Evolutionary conservation across 2,797 vertebrate species (phyloP), one percentile per base, ranked within the genome.

Genomic region (Petrocephalus schoutedeni): DNA sequence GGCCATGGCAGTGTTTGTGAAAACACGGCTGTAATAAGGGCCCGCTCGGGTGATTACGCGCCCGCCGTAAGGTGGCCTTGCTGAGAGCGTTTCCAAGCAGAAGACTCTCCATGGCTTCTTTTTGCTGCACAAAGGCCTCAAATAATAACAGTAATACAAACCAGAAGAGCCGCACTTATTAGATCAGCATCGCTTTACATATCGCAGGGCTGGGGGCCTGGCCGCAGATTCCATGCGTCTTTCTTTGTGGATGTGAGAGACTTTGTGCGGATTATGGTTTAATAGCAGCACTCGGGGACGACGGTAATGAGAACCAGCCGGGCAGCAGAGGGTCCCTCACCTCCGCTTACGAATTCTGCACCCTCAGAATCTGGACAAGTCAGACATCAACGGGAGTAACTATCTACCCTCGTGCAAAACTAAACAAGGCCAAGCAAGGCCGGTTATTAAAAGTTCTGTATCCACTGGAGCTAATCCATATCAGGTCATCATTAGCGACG

Each of bases 11-110:
- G 92, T 96, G 96, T 97, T 97, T 97, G 97, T 96, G 96, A 96
- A 97, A 97, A 98, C 97, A 97, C 95, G 95, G 96, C 95, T 94
- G 94, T 95, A 96, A 96, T 97, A 95, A 96, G 96, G 93, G 96
- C 94, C 64, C 95, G 96, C 97, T 96, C 93, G 93, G 89, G 89
- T 91, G 92, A 94, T 93, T 93, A 93, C 90, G 91, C 90, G 88
- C 91, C 92, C 90, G 91, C 90, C 91, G 90, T 91, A 87, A 93
- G 93, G 93, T 87, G 89, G 90, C 90, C 90, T 91, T 83, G 80
- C 88, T 88, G 91, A 94, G 91, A 89, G 88, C 90, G 92, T 92
- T 88, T 91, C 86, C 86, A 89, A 23, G 77, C 49, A 86, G 61
- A 85, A 85, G 82, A 71, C 57, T 87, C 53, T 59, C 61, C 36